A percentile compares a stretch with the other conserved stretches of the same genome.
Evolutionary conservation across 2,113 vertebrate species (phyloP).

Genomic region (Pluvianellus socialis): DNA sequence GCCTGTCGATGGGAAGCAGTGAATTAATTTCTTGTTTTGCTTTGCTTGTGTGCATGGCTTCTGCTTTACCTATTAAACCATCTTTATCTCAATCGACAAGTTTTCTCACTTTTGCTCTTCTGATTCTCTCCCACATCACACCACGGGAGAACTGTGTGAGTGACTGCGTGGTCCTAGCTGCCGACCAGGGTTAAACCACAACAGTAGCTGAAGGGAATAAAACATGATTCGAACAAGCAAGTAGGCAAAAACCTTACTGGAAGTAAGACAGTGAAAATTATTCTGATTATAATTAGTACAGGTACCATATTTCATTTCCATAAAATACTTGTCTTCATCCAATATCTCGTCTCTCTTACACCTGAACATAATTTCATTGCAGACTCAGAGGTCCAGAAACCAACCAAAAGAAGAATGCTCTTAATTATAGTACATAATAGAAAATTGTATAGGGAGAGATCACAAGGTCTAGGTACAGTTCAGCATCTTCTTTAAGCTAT

Average conservation of each 20-base stretch:
- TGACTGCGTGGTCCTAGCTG: background rate
- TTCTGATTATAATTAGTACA: background rate
- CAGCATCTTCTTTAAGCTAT: background rate
- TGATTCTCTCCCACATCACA: too few species aligned
- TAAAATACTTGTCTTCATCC: background rate
- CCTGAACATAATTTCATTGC: background rate
- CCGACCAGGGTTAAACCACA: background rate
- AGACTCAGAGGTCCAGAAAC: background rate
- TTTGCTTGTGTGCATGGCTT: background rate
- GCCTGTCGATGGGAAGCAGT: background rate
- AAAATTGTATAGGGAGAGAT: background rate
- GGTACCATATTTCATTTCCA: background rate
- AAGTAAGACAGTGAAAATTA: background rate
- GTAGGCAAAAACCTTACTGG: background rate
- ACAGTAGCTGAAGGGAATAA: background rate
- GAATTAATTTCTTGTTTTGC: background rate
- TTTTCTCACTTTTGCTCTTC: background rate
- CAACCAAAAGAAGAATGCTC: background rate
- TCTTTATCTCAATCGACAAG: background rate
- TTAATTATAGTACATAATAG: background rate
- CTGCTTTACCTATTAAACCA: background rate
- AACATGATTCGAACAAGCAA: background rate
- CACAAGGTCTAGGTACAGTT: background rate
- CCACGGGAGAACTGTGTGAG: background rate
- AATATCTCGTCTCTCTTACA: background rate